Evolutionary conservation across 2,888 invertebrate genomes (phyloP).

Genomic region (Phaedon cochleariae): DNA sequence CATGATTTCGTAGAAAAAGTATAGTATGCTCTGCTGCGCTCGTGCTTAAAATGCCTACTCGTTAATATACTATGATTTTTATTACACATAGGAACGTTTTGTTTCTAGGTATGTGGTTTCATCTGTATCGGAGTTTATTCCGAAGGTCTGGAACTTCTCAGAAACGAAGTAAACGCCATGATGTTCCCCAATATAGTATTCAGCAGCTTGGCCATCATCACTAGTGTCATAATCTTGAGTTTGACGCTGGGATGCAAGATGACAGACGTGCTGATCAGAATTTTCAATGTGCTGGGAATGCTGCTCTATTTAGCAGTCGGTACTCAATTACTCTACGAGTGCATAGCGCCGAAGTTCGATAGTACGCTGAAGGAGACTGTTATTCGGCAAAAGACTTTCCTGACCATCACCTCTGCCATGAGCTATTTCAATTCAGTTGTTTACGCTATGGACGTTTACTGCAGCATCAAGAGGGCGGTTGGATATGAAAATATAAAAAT

Average conservation of each 20-base stretch:
- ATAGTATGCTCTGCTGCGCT: too few species aligned
- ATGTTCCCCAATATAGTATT: constrained; percentile 54
- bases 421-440: constrained; percentile 45
- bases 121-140: constrained; percentile 51
- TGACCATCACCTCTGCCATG: constrained; percentile 41
- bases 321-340: constrained; percentile 39
- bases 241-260: constrained; percentile 52
- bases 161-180: constrained; percentile 40
- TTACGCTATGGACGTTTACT: constrained; percentile 47
- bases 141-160: constrained; percentile 43
- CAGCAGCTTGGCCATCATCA: constrained; percentile 52
- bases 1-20: too few species aligned
- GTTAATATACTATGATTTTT: too few species aligned
- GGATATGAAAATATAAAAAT: constrained; percentile 20
- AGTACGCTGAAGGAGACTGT: constrained; percentile 23
- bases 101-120: constrained; percentile 48
- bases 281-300: constrained; percentile 51
- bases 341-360: background rate
- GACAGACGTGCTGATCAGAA: constrained; percentile 51
- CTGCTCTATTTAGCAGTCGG: constrained; percentile 51
- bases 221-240: constrained; percentile 52
- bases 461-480: constrained; percentile 43
- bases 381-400: constrained; percentile 34
- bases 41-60: too few species aligned
- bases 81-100: too few species aligned